These are phyloP conservation scores for Ictidomys tridecemlineatus DNA, from an alignment of 2,113 vertebrate genomes.

Conservation along the genomic window DNA sequence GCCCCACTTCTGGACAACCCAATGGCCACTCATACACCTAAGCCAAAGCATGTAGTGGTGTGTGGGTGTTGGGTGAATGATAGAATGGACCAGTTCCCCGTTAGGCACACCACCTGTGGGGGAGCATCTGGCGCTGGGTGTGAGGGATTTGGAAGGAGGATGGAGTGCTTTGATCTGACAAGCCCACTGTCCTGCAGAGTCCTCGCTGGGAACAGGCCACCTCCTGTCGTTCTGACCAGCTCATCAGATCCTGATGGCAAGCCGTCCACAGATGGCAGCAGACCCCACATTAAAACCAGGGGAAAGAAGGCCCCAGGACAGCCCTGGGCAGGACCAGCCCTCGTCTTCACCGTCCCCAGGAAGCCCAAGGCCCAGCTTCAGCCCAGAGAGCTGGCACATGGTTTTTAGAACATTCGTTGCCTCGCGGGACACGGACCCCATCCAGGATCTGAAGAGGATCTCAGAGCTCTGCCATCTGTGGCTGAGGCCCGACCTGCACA, in stretches of 20 bases:
- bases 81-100: rapidly evolving
- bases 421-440: rapidly evolving
- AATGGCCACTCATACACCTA: too few relatives aligned
- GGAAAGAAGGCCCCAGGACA: too few relatives aligned
- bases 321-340: background rate
- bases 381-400: rapidly evolving
- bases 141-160: too few relatives aligned
- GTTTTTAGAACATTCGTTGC: background rate
- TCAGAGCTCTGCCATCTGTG: background rate
- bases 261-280: background rate
- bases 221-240: too few relatives aligned
- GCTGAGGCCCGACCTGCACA: slow-evolving; percentile 32
- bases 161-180: background rate
- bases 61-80: rapidly evolving
- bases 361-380: rapidly evolving
- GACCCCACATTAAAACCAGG: too few relatives aligned
- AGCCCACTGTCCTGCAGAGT: too few relatives aligned
- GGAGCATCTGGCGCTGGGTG: too few relatives aligned
- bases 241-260: rapidly evolving
- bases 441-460: background rate
- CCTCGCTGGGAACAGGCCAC: too few relatives aligned
- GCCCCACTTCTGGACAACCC: too few relatives aligned
- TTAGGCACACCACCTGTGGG: too few relatives aligned
- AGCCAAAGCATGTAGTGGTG: too few relatives aligned
- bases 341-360: rapidly evolving